A percentile compares a stretch with the other conserved stretches of the same genome.
These are phyloP conservation scores for Theonella swinhoei DNA, from an alignment of 37 sponge, comb jelly and placozoan species.

Conservation along the genomic window DNA sequence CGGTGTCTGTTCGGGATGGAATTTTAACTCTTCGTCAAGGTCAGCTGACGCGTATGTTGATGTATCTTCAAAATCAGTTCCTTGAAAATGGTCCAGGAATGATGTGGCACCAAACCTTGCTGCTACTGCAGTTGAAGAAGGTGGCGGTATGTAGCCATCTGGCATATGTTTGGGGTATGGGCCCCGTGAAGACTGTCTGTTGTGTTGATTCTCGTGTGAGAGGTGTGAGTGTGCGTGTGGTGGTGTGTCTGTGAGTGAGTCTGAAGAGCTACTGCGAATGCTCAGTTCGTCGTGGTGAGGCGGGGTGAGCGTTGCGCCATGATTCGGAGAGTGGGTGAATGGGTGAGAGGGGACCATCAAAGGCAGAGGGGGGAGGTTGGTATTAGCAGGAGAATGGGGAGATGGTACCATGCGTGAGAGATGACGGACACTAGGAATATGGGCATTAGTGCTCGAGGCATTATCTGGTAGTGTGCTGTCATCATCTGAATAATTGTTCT, in stretches of 20 bases:
- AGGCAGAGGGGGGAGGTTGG: background rate
- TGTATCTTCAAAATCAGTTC: slow-evolving; percentile 28
- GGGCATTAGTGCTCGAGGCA: slow-evolving; percentile 3
- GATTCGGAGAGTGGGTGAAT: background rate
- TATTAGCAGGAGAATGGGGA: background rate
- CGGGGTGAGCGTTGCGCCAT: background rate
- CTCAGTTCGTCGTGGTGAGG: background rate
- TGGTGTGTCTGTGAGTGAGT: background rate
- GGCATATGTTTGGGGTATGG: slow-evolving; percentile 7
- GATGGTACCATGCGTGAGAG: background rate
- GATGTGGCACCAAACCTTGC: background rate
- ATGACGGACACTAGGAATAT: background rate
- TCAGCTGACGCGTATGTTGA: slow-evolving; percentile 52
- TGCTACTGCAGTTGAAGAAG: background rate
- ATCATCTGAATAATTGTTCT: background rate
- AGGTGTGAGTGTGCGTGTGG: background rate
- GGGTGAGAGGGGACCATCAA: background rate
- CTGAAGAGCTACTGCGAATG: background rate
- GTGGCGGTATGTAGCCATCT: slow-evolving; percentile 16
- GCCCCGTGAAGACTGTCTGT: background rate
- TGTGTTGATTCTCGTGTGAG: background rate
- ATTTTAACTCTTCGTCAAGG: slow-evolving; percentile 30
- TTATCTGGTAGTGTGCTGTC: background rate
- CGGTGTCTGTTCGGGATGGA: slow-evolving; percentile 7
- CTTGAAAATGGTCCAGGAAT: background rate